Percentiles rank a stretch among this genome's conserved stretches.
Conservation (phyloP, 2,888 invertebrate genomes). For the Pyrochroa serraticornis region DNA sequence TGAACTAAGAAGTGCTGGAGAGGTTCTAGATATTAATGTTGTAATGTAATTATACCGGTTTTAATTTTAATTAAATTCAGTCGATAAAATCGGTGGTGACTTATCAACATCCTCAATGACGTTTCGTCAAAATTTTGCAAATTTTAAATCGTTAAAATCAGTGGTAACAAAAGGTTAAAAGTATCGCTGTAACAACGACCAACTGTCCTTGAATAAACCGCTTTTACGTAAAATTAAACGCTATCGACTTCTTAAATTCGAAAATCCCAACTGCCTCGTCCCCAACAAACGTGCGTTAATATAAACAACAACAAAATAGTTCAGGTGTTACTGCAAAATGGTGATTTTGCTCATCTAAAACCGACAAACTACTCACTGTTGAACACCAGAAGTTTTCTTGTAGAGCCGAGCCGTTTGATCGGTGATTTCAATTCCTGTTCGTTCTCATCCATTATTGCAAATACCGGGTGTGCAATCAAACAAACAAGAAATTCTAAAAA, state of each 20-base stretch:
- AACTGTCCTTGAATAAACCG: constrained; percentile 16
- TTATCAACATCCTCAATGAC: too few species aligned
- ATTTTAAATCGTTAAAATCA: not conserved
- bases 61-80: too few species aligned
- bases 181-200: constrained; percentile 10
- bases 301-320: constrained; percentile 1
- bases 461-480: constrained; percentile 4
- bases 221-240: constrained; percentile 13
- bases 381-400: constrained; percentile 78
- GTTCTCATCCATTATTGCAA: constrained; percentile 69
- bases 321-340: not conserved
- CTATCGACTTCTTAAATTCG: too few species aligned
- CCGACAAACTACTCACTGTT: constrained; percentile 68
- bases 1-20: too few species aligned
- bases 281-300: not conserved
- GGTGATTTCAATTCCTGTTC: constrained; percentile 79
- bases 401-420: constrained; percentile 80
- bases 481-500: constrained; percentile 20
- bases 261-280: too few species aligned
- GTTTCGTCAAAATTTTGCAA: not conserved
- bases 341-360: too few species aligned
- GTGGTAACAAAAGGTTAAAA: constrained; percentile 4
- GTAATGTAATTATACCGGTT: too few species aligned
- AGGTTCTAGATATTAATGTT: too few species aligned
- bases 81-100: too few species aligned